Conservation (phyloP, 2,797 vertebrate species). For the Epinephelus awoara region DNA sequence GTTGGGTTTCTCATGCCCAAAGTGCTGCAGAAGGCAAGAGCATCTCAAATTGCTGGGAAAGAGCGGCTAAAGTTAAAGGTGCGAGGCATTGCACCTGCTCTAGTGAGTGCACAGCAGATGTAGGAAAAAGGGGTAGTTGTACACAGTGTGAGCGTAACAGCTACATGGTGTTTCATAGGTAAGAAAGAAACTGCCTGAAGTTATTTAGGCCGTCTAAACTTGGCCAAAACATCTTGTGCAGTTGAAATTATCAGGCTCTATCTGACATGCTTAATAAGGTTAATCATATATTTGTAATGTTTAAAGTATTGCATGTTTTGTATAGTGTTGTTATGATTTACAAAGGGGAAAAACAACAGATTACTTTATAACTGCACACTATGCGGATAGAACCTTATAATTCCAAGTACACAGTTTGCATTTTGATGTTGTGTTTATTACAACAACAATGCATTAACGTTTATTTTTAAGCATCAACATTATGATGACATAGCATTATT, state of each 20-base stretch:
- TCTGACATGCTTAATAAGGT: not conserved
- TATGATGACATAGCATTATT: not conserved
- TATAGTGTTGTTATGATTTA: not conserved
- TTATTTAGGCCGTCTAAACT: not conserved
- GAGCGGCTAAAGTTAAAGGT: not conserved
- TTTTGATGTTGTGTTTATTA: constrained; percentile 9
- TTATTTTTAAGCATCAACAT: not conserved
- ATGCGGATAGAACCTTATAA: constrained; percentile 14
- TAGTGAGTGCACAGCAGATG: not conserved
- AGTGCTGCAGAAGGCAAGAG: constrained; percentile 76
- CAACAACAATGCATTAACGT: not conserved
- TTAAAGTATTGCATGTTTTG: not conserved
- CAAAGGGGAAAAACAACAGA: not conserved
- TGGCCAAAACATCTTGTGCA: not conserved
- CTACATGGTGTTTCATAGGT: not conserved
- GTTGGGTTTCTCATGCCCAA: constrained; percentile 55
- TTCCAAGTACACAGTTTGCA: constrained; percentile 5
- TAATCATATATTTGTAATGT: not conserved
- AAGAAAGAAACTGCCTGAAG: not conserved
- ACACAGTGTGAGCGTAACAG: not conserved
- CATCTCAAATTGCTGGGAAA: not conserved
- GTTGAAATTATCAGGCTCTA: constrained; percentile 15
- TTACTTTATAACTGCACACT: not conserved
- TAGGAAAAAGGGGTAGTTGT: not conserved
- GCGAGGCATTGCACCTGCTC: not conserved